Evolutionary conservation across 2,113 vertebrate species (phyloP).

Genomic region (Apteryx mantelli): DNA sequence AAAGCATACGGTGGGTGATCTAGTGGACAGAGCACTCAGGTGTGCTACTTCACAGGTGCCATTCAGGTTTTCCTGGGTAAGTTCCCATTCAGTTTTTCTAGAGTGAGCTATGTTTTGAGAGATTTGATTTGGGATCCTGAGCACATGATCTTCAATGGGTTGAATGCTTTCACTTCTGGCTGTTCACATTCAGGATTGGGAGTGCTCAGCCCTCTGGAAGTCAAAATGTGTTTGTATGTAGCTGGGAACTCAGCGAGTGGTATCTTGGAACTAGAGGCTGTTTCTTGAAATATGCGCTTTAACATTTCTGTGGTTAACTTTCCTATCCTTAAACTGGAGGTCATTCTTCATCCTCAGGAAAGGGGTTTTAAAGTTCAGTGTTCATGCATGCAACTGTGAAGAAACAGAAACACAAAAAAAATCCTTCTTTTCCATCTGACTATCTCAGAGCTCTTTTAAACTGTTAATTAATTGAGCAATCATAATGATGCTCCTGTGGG

Average conservation of each 20-base stretch:
- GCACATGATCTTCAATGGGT: neutral
- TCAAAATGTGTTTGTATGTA: neutral
- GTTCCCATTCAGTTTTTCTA: neutral
- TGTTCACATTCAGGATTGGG: neutral
- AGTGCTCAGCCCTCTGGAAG: neutral
- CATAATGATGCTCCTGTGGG: constrained; percentile 40
- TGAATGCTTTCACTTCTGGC: neutral
- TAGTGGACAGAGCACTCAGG: neutral
- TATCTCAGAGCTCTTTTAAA: constrained; percentile 42
- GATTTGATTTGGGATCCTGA: neutral
- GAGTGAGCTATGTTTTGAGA: neutral
- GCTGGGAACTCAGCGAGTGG: neutral
- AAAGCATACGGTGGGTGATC: neutral
- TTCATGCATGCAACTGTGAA: neutral
- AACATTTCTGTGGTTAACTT: neutral
- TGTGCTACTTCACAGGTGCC: neutral
- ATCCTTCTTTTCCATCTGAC: neutral
- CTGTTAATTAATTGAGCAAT: constrained; percentile 61
- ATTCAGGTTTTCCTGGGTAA: neutral
- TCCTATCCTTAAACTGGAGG: neutral
- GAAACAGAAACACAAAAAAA: neutral
- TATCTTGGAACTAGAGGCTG: neutral
- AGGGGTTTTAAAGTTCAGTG: neutral
- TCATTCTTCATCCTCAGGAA: neutral
- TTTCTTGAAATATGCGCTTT: neutral